These are phyloP conservation scores for Lepidochitona cinerea DNA, from an alignment of 2,888 invertebrate species.

Conservation along the genomic window DNA sequence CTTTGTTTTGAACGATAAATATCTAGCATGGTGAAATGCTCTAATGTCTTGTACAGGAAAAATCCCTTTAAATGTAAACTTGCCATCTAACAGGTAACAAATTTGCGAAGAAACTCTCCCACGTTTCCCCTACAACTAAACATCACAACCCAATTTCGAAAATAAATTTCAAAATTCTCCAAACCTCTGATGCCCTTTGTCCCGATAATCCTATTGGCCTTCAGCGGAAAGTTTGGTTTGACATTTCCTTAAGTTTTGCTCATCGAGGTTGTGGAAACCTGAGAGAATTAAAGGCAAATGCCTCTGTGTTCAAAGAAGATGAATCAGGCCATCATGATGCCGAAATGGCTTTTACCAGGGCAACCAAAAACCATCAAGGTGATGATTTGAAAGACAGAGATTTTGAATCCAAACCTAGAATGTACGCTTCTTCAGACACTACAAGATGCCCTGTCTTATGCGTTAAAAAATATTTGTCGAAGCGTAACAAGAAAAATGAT, in stretches of 20 bases:
- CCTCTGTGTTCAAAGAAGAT: conserved; percentile 11
- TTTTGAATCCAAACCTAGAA: conserved; percentile 12
- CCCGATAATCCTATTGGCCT: neutral
- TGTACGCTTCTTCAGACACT: conserved; percentile 14
- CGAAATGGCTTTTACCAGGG: conserved; percentile 14
- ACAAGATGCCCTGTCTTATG: conserved; percentile 9
- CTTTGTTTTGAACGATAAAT: too few species aligned
- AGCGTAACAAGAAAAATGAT: conserved; percentile 10
- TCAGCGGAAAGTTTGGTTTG: conserved; percentile 24
- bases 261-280: conserved; percentile 18
- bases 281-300: conserved; percentile 5
- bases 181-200: conserved; percentile 9
- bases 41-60: too few species aligned
- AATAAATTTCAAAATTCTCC: neutral
- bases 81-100: too few species aligned
- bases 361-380: conserved; percentile 21
- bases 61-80: too few species aligned
- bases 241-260: conserved; percentile 19
- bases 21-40: too few species aligned
- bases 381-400: conserved; percentile 2
- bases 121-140: too few species aligned
- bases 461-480: conserved; percentile 8
- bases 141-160: conserved; percentile 7
- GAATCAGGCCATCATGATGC: too few species aligned
- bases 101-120: too few species aligned